Evolutionary conservation across 1,140 invertebrate genomes (phyloP).

Genomic region (Drosophila melanogaster): Release_6_plus_ISO1_MT NT_033779.5:19622501-19623000

Average conservation of each 20-base stretch:
- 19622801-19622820: constrained; percentile 62
- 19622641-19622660: constrained; percentile 79
- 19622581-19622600: constrained; percentile 82
- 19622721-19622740: constrained; percentile 42
- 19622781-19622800: constrained; percentile 45
- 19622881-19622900: constrained; percentile 46
- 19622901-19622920: constrained; percentile 69
- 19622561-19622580: constrained; percentile 27
- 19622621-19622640: constrained; percentile 83
- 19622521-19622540: constrained; percentile 11
- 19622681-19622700: constrained; percentile 27
- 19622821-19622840: constrained; percentile 62
- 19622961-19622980: constrained; percentile 49
- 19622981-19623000: constrained; percentile 69
- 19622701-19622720: background rate
- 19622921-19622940: constrained; percentile 78
- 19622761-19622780: constrained; percentile 59
- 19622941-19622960: constrained; percentile 63
- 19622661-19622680: constrained; percentile 14
- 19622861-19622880: constrained; percentile 35
- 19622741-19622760: constrained; percentile 1
- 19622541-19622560: constrained; percentile 10
- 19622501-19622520: background rate
- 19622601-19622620: constrained; percentile 83
- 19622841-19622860: constrained; percentile 13